Evolutionary conservation across 2,888 invertebrate species (phyloP), one percentile per base, ranked within the genome.

Genomic region (Eledone cirrhosa): DNA sequence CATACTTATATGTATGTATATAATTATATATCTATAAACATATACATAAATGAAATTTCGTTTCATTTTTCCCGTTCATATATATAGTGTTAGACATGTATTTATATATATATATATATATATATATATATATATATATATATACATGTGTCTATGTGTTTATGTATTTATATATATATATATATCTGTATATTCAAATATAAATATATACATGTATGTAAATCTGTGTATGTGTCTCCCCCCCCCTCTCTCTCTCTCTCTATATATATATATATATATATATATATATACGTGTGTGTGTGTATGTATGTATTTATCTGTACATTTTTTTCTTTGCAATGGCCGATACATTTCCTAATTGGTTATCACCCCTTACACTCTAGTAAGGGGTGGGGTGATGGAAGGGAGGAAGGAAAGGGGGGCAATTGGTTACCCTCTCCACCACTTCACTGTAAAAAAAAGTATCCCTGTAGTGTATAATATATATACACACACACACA

Each of bases 81-180:
- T n/a, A n/a, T n/a, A n/a, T n/a, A n/a, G n/a, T n/a, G n/a, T n/a
- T n/a, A n/a, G n/a, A n/a, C n/a, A n/a, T n/a, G n/a, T n/a, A n/a
- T n/a, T n/a, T n/a, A n/a, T n/a, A n/a, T n/a, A n/a, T n/a, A n/a
- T n/a, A n/a, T n/a, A n/a, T n/a, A n/a, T n/a, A n/a, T n/a, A n/a
- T n/a, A n/a, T 53, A 53, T 53, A 53, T 53, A 53, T 53, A 53
- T 53, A 53, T 53, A 53, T 53, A 53, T 53, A 53, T 53, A 53
- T 53, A 53, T 53, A 1, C 22, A 2, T 14, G 1, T 53, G 16
- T 19, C 1, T 53, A 53, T 53, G 22, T 53, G 22, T 53, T 19
- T 22, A 53, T 14, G 14, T 19, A 22, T 53, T 53, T 53, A 53
- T 14, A 53, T 19, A 53, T 53, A 53, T 53, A 14, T 53, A 53